phyloP scores from a whole-genome alignment of 2,797 vertebrate species.

The Phrynocephalus guinanensis region DNA sequence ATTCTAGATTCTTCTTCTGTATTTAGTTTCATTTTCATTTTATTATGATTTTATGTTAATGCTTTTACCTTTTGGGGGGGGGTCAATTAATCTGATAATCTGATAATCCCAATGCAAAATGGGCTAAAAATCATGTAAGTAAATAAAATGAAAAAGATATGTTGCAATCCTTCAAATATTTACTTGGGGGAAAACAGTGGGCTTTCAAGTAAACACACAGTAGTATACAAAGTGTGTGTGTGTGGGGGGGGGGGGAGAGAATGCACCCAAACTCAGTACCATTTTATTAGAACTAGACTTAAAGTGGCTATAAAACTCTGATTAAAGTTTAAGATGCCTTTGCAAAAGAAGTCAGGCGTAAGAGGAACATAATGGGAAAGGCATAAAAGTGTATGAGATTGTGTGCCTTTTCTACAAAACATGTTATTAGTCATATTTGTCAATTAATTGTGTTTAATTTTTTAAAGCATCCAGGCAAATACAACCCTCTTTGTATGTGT shows the following conservation, averaged over 20 bases:
- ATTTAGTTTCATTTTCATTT: not conserved
- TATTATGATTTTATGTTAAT: not conserved
- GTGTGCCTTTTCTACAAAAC: not conserved
- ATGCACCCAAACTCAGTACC: not conserved
- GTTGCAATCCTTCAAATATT: not conserved
- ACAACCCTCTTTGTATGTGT: not conserved
- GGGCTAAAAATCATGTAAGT: not conserved
- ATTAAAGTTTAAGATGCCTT: not conserved
- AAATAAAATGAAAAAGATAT: constrained; percentile 1
- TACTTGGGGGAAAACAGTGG: not conserved
- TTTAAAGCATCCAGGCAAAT: too few species aligned
- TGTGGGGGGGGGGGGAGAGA: not conserved
- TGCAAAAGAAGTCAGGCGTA: not conserved
- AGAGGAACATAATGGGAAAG: not conserved
- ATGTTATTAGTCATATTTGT: too few species aligned
- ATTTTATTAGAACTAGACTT: not conserved
- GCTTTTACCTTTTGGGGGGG: not conserved
- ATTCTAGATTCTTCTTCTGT: not conserved
- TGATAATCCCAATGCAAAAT: not conserved
- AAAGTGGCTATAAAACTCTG: not conserved
- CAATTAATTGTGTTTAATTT: too few species aligned
- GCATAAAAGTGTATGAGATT: not conserved
- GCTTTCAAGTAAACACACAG: too few species aligned
- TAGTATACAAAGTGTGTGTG: too few species aligned
- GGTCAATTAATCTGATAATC: too few species aligned